Conservation (phyloP, 2,113 vertebrate genomes). For the Entomyzon cyanotis region DNA sequence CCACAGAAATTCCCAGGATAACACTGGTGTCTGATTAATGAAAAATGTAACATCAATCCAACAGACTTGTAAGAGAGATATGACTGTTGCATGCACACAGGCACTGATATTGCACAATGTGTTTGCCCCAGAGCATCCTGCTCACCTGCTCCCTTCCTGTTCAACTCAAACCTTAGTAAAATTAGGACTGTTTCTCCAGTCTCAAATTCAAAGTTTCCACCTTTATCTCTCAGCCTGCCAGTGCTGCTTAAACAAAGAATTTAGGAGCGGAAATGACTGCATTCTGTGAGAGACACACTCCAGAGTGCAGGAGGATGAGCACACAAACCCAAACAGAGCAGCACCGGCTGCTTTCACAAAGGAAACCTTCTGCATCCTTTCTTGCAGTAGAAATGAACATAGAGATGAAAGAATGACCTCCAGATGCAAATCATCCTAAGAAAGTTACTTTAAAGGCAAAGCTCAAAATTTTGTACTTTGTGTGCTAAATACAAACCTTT, state of each 20-base stretch:
- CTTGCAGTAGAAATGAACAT: neutral
- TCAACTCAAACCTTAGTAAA: neutral
- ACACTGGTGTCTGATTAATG: neutral
- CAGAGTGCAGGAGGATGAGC: neutral
- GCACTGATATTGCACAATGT: neutral
- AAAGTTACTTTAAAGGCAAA: neutral
- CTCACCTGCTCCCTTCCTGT: neutral
- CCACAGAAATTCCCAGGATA: slow-evolving; percentile 15
- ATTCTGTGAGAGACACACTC: neutral
- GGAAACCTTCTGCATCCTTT: neutral
- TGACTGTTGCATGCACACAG: neutral
- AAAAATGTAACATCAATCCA: neutral
- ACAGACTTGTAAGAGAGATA: neutral
- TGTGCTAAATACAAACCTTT: neutral
- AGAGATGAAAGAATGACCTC: neutral
- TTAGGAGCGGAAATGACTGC: neutral
- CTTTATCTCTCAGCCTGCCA: neutral
- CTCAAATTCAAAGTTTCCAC: neutral
- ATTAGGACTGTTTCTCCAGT: neutral
- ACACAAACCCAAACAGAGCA: neutral
- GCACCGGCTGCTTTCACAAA: neutral
- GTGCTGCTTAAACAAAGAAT: neutral
- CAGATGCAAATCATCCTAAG: neutral
- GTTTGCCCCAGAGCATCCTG: neutral
- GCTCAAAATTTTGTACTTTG: neutral